Evolutionary conservation across 2,888 invertebrate species (phyloP).

Genomic region (Ptychoptera albimana): DNA sequence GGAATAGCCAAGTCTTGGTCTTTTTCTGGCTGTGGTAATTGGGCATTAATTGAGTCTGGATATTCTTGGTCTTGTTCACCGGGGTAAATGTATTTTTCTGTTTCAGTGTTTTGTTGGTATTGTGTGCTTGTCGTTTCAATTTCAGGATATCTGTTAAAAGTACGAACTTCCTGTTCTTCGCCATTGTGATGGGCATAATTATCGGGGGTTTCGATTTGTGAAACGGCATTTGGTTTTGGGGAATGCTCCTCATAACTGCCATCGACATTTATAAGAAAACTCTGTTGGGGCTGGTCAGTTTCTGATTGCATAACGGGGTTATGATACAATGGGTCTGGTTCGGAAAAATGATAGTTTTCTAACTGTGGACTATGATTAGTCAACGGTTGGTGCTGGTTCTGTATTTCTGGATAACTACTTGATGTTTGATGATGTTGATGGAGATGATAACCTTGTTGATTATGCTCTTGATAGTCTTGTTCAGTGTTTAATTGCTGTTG

Average conservation of each 20-base stretch:
- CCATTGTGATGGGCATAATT: no score
- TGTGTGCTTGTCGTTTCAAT: not conserved
- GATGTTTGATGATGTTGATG: constrained; percentile 3
- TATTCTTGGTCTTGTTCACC: constrained; percentile 6
- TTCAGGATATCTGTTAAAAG: no score
- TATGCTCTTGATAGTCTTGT: constrained; percentile 15
- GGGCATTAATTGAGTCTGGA: constrained; percentile 23
- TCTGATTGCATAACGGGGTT: no score
- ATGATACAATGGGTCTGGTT: constrained; percentile 33
- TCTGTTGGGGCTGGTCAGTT: no score
- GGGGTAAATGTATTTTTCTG: constrained; percentile 6
- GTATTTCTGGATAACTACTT: constrained; percentile 1
- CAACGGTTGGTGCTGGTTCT: constrained; percentile 17
- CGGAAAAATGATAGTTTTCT: constrained; percentile 29
- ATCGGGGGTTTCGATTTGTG: constrained; percentile 21
- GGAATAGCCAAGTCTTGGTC: constrained; percentile 17
- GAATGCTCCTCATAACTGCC: not conserved
- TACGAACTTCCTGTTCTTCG: no score
- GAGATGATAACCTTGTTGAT: constrained; percentile 5
- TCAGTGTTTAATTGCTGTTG: constrained; percentile 16
- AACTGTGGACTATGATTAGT: constrained; percentile 18
- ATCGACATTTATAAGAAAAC: no score
- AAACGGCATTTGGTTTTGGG: not conserved
- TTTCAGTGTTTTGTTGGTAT: constrained; percentile 9
- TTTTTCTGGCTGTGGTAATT: constrained; percentile 23